Percentiles rank a stretch among this genome's conserved stretches.
These are phyloP conservation scores for Neoaliturus tenellus DNA, from an alignment of 2,888 invertebrate genomes.

Conservation along the genomic window DNA sequence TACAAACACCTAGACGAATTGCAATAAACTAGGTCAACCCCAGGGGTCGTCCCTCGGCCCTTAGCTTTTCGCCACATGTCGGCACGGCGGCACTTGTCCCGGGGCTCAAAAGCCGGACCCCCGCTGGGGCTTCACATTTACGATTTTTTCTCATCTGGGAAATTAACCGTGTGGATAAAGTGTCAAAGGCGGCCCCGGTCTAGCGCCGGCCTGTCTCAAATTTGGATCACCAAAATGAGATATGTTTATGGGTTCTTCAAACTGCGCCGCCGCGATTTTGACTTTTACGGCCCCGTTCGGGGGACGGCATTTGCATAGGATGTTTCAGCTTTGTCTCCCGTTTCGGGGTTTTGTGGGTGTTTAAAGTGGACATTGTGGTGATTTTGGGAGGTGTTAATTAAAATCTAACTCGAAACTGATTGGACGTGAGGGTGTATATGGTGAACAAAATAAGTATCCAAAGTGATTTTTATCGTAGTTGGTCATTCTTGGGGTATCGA, in stretches of 20 bases:
- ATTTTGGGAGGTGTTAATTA: too few species aligned
- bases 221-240: constrained; percentile 32
- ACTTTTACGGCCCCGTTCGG: constrained; percentile 3
- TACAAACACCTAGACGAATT: background rate
- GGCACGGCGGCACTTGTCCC: background rate
- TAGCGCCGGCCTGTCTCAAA: constrained; percentile 30
- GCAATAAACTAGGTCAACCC: background rate
- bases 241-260: constrained; percentile 49
- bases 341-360: too few species aligned
- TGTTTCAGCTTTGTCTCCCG: too few species aligned
- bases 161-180: constrained; percentile 49
- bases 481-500: background rate
- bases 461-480: too few species aligned
- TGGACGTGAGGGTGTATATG: too few species aligned
- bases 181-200: constrained; percentile 33
- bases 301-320: constrained; percentile 10
- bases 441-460: too few species aligned
- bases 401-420: too few species aligned
- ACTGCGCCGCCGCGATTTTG: constrained; percentile 24
- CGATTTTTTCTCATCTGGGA: constrained; percentile 12
- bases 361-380: too few species aligned
- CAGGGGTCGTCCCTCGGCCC: background rate
- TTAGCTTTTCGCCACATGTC: background rate
- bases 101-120: constrained; percentile 24
- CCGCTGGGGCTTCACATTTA: background rate